phyloP scores from a whole-genome alignment of 2,113 vertebrate species.

The Anser cygnoides region DNA sequence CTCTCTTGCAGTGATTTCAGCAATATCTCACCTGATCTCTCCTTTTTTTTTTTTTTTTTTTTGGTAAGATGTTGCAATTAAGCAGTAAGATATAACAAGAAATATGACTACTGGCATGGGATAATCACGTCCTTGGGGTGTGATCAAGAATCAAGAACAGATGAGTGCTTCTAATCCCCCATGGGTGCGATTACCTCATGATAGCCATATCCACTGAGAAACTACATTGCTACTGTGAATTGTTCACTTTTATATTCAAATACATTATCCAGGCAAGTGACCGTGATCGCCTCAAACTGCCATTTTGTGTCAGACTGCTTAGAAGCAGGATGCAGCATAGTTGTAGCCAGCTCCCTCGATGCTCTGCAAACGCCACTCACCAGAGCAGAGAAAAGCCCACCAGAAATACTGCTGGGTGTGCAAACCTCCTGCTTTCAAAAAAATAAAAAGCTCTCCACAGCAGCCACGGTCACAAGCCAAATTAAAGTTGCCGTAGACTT shows the following conservation, averaged over 20 bases:
- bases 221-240: neutral
- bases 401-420: neutral
- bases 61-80: slow-evolving; percentile 3
- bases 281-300: neutral
- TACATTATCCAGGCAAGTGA: neutral
- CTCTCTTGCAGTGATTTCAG: neutral
- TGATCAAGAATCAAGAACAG: slow-evolving; percentile 42
- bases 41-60: neutral
- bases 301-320: neutral
- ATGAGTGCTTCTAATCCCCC: slow-evolving; percentile 1
- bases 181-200: slow-evolving; percentile 13
- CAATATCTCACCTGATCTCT: slow-evolving; percentile 28
- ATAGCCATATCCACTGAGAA: neutral
- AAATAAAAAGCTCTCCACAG: neutral
- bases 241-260: neutral
- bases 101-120: slow-evolving; percentile 38
- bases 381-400: slow-evolving; percentile 7
- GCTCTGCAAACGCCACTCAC: fast-evolving
- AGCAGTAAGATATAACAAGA: slow-evolving; percentile 12
- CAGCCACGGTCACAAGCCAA: neutral
- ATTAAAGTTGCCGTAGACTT: slow-evolving; percentile 22
- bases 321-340: neutral
- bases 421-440: slow-evolving; percentile 6
- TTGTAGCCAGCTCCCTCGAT: neutral
- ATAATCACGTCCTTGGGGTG: slow-evolving; percentile 62